Base-by-base conservation (phyloP, 2,888 invertebrate genomes). In the Diplolepis rosae region DNA sequence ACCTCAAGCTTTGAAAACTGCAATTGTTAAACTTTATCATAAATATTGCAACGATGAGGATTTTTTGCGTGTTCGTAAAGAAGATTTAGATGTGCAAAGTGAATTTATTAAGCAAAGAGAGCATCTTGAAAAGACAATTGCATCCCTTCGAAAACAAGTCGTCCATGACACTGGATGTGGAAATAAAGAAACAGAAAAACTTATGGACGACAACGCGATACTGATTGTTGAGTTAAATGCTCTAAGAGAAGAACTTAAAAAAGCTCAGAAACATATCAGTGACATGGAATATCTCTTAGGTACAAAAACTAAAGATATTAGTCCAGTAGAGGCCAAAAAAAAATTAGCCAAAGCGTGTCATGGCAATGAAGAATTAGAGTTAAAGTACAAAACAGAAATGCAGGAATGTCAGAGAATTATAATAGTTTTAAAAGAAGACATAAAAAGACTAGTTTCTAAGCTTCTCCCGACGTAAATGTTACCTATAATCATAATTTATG, bases 91-190 rank as follows among this genome's bases (percentile, higher is more conserved):
- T 77, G 93, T 93, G 0, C 92, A 93, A 24, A 91, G 92, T 24
- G 95, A 95, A 87, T 94, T 95, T 82, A 91, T 94, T 77, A 91
- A 95, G 0, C 97, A 97, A 85, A 90, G 96, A 42, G 94, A 94
- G 76, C 95, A 96, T 85, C 90, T 97, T 32, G 97, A 97, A 84
- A 89, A 91, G 66, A 92, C 93, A 0, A 90, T 94, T 0, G 89
- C 89, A 6, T 80, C 83, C 0, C 65, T 88, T 28, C 77, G 78
- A 81, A 92, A 90, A 75, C 91, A 91, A 78, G 88, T 91, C 2
- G 68, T 72, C 7, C 72, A 74, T 1, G 83, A 68, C 9, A 50
- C 50, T 0, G 27, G 68, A 0, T 50, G 45, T 0, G 54, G 56
- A 24, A 68, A 74, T 4, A 78, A 6, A 18, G 73, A 39, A 27